Conservation (phyloP, 1,140 invertebrate species). For the Panagrolaimus sp. region DNA sequence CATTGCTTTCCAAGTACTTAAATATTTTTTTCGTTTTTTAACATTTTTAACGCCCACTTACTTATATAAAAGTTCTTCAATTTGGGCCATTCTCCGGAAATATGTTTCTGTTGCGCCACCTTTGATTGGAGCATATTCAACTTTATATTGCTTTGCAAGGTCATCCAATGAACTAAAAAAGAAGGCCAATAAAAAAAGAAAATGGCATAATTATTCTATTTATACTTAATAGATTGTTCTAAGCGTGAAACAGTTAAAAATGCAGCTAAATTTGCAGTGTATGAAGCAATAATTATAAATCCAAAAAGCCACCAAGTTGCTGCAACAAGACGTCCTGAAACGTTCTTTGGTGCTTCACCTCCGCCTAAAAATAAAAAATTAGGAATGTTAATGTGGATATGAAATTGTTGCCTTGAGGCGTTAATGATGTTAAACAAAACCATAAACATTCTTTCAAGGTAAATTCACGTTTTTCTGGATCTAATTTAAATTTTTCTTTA, state of each 20-base stretch:
- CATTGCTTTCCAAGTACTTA: conserved; percentile 94
- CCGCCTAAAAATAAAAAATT: conserved; percentile 67
- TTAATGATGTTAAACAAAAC: conserved; percentile 97
- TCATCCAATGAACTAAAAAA: conserved; percentile 85
- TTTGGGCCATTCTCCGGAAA: conserved; percentile 89
- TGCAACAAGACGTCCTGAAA: conserved; percentile 75
- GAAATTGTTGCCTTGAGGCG: conserved; percentile 69
- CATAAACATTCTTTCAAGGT: conserved; percentile 90
- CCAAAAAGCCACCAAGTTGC: conserved; percentile 97
- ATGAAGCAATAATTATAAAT: conserved; percentile 94
- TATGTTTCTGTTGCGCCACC: conserved; percentile 81
- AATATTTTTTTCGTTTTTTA: conserved; percentile 37
- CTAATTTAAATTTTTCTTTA: conserved; percentile 80
- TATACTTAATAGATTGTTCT: conserved; percentile 77
- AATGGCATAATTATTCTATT: too few species aligned
- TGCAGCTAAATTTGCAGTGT: conserved; percentile 92
- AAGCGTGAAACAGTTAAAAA: conserved; percentile 92
- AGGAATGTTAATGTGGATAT: neutral
- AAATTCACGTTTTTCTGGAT: conserved; percentile 85
- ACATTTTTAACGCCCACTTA: too few species aligned
- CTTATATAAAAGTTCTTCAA: conserved; percentile 90
- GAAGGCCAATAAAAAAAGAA: neutral
- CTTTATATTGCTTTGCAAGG: conserved; percentile 87
- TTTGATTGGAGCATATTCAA: conserved; percentile 84
- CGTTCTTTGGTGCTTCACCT: conserved; percentile 76